Evolutionary conservation across 2,888 invertebrate genomes (phyloP), one percentile per base, ranked within the genome.

Genomic region (Ptychoptera contaminata): DNA sequence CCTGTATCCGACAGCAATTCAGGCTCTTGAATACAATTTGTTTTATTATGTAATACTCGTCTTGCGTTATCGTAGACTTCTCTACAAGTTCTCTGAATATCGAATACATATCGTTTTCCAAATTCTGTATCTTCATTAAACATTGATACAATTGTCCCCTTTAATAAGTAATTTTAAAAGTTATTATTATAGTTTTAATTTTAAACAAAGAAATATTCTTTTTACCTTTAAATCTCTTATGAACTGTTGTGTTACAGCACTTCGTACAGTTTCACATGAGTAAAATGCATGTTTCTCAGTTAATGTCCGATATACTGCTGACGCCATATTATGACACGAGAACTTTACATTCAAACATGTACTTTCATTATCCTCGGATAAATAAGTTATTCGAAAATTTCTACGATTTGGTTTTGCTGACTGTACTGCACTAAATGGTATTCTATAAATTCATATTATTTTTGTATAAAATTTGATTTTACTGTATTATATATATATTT

Each of bases 201-300:
- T n/a, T n/a, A 42, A 30, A 15, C 29, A 42, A 12, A 42, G n/a
- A 30, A 42, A 45, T 16, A 47, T 12, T 30, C 9, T 30, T 37
- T 54, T 51, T 56, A 77, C 77, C 74, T 85, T 90, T 51, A 91
- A 70, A 67, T 90, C 90, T 49, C 88, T 73, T 44, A 87, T 86
- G 60, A 84, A 90, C 67, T 91, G 91, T 42, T 85, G 79, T 0
- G 87, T 86, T 43, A 91, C 90, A 47, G 85, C 86, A 49, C 76
- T 82, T 38, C 88, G 73, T 11, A 91, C 90, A 0, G 90, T 90
- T 63, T 91, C 90, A 67, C 90, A 90, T 62, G 86, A 86, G 67
- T 87, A 91, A 70, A 91, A 91, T 38, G 88, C 88, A 62, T 90
- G 88, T 54, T 87, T 86, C 65, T 91, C 91, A 0, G 90, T 91